Evolutionary conservation across 2,797 vertebrate species (phyloP), one percentile per base, ranked within the genome.

Genomic region (Allochrocebus solatus): DNA sequence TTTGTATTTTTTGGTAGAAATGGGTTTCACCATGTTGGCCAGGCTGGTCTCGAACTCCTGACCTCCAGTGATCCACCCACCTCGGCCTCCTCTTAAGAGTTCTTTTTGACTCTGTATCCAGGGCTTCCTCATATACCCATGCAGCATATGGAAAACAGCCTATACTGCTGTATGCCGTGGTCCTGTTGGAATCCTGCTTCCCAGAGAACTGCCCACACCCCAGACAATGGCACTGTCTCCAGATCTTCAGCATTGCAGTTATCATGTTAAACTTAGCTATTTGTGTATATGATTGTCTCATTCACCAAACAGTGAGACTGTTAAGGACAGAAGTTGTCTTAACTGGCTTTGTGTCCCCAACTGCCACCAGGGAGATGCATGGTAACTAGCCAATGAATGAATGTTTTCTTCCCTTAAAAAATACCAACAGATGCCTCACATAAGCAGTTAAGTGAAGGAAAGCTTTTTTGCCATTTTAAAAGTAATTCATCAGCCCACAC

Each of bases 351-450:
- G 61, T 43, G 33, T 55, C 67, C 82, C 39, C 43, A 53, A 28
- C n/a, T n/a, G 53, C 67, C 39, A 9, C 16, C 33, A n/a, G 39
- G 75, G 30, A 85, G 17, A 33, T 3, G 8, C 26, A 14, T n/a
- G 6, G 55, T 28, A 30, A 57, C 57, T 57, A 16, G n/a, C 19
- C 19, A 55, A 30, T n/a, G 26, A 36, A 48, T n/a, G 21, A 6
- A 67, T 79, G 67, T n/a, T 88, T 81, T 81, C 72, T 93, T 53
- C 55, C 59, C 67, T 91, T 90, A 83, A 87, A 64, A 86, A 84
- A 43, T 36, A 80, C 41, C 79, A 48, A 5, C 48, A 67, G 43
- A 85, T 57, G 14, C 33, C n/a, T 76, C 48, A 24, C 5, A 14
- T 64, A 28, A 76, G 83, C 50, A 46, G 11, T 1, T 22, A 57